Base-by-base conservation (phyloP, 1,140 invertebrate species). In the Drosophila kepulauana region DNA sequence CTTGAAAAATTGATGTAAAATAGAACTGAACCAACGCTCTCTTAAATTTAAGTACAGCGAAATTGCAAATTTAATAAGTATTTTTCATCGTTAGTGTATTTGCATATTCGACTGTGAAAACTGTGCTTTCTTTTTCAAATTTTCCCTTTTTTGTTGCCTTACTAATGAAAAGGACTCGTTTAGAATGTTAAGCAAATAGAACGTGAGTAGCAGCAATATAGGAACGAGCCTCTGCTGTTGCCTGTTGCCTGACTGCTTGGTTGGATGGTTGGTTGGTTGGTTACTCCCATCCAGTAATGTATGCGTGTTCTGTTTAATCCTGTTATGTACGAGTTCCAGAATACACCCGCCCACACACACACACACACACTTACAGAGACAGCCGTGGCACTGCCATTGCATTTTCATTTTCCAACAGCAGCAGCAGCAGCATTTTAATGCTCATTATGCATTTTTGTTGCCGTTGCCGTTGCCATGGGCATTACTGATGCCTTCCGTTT, bases 131-230 rank as follows among this genome's bases (percentile, higher is more conserved):
- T 28, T 20, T 43, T 5, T 15, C 43, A 68, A 52, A 61, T 10
- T 38, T 52, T 59, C 38, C 49, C 13, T 49, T 63, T 45, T 67
- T 71, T 75, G 41, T 78, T 59, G 64, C 70, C 63, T 66, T 85
- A 73, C 86, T 90, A 90, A 89, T 89, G 86, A 89, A 89, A 89
- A 79, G 81, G 75, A 89, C 88, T 89, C 85, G 86, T 77, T 89
- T 85, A 89, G 86, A 89, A 89, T 81, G 77, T 79, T 89, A 90
- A 89, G 81, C 85, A 89, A 89, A 89, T 90, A 90, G 85, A 75
- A 89, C 85, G 78, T 90, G 85, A 90, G 81, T 85, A 81, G 85
- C 78, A 81, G 85, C 64, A 76, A 70, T 81, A 80, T 59, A 59
- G 20, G 61, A 69, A 61, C 45, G 59, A 59, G 35, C 16, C 66